phyloP scores from a whole-genome alignment of 2,888 invertebrate genomes.

The Lasioglossum zephyrum region DNA sequence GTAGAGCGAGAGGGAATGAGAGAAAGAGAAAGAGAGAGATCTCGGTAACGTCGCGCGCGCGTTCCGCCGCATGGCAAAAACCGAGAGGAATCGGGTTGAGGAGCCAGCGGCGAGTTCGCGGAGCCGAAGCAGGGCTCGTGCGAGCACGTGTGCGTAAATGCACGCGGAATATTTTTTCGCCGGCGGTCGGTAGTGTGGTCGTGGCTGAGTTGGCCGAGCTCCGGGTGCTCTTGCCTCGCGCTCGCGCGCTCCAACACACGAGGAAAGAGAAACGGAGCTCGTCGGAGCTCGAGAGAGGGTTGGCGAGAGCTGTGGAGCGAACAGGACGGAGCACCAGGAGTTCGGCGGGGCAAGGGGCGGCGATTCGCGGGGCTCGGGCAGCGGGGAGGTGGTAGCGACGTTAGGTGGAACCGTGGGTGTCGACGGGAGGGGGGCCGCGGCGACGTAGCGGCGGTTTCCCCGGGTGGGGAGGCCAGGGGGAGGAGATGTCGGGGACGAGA shows the following conservation, averaged over 20 bases:
- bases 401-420: conserved; percentile 33
- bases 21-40: neutral
- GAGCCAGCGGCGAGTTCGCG: neutral
- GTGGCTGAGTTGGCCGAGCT: conserved; percentile 72
- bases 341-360: conserved; percentile 12
- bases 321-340: neutral
- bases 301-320: neutral
- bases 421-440: conserved; percentile 29
- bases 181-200: conserved; percentile 61
- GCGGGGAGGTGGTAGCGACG: conserved; percentile 12
- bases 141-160: conserved; percentile 75
- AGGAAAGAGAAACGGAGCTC: conserved; percentile 30
- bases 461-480: conserved; percentile 31
- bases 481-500: neutral
- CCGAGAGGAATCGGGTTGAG: conserved; percentile 26
- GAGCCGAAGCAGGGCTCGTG: conserved; percentile 24
- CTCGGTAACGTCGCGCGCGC: neutral
- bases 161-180: conserved; percentile 74
- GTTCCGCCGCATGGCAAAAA: conserved; percentile 16
- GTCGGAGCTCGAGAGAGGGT: neutral
- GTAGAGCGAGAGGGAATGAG: neutral
- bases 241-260: conserved; percentile 28
- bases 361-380: conserved; percentile 6
- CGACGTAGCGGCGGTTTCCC: conserved; percentile 48
- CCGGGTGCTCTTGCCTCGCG: conserved; percentile 50